Conservation (phyloP, 2,888 invertebrate genomes). For the Drosophila tanythrix region DNA sequence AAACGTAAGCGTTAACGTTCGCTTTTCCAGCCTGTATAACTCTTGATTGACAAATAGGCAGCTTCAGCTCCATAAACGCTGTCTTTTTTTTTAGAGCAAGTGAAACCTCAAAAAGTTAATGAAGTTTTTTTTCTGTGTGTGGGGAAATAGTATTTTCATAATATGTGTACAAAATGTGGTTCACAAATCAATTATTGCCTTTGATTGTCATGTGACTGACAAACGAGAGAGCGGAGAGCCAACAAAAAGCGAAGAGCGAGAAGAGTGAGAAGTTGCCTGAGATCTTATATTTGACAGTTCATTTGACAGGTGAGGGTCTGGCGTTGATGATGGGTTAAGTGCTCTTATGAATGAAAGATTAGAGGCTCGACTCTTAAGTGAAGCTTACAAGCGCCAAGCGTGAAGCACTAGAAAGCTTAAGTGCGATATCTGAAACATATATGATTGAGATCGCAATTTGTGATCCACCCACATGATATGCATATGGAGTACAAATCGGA, state of each 20-base stretch:
- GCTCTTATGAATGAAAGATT: constrained; percentile 60
- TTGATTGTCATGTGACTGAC: constrained; percentile 74
- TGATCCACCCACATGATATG: constrained; percentile 18
- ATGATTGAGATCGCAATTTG: background rate
- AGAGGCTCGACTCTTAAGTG: constrained; percentile 3
- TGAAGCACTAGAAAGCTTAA: constrained; percentile 13
- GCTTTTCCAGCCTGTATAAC: constrained; percentile 47
- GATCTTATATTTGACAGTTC: constrained; percentile 31
- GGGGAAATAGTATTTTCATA: constrained; percentile 43
- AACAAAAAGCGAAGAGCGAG: background rate
- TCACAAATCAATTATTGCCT: constrained; percentile 71
- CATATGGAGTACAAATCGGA: background rate
- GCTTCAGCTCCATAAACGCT: constrained; percentile 39
- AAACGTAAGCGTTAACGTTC: constrained; percentile 63
- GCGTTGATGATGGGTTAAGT: constrained; percentile 75
- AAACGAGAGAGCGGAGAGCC: constrained; percentile 26
- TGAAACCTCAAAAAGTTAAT: constrained; percentile 81
- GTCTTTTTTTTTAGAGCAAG: constrained; percentile 41
- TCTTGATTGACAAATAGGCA: constrained; percentile 75
- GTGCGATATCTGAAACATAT: background rate
- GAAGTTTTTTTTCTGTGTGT: constrained; percentile 59
- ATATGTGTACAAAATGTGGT: constrained; percentile 62
- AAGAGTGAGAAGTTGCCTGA: constrained; percentile 30
- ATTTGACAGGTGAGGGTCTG: constrained; percentile 62
- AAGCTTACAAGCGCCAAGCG: constrained; percentile 41